Evolutionary conservation across 2,797 vertebrate species (phyloP).

Genomic region (Anguilla pacifica): DNA sequence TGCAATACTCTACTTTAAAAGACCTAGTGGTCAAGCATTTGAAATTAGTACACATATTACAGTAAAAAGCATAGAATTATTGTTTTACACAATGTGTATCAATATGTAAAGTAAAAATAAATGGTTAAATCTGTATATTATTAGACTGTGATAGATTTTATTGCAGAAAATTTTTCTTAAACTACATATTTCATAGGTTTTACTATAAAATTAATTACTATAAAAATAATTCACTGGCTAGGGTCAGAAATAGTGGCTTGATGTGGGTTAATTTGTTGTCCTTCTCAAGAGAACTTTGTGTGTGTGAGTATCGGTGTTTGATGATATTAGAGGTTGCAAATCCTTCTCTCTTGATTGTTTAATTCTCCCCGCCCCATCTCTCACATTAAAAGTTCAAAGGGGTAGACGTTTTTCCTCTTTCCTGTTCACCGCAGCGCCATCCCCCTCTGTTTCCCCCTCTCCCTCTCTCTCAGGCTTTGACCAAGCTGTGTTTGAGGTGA

Average conservation of each 20-base stretch:
- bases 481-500: constrained; percentile 2
- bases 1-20: neutral
- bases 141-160: neutral
- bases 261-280: neutral
- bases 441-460: constrained; percentile 10
- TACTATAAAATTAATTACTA: neutral
- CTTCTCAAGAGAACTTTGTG: neutral
- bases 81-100: neutral
- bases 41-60: neutral
- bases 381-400: constrained; percentile 20
- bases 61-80: neutral
- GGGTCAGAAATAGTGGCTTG: neutral
- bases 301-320: neutral
- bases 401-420: constrained; percentile 8
- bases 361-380: neutral
- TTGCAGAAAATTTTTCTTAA: neutral
- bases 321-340: neutral
- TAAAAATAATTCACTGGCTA: neutral
- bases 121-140: neutral
- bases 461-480: neutral
- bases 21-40: no score
- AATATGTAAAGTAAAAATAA: neutral
- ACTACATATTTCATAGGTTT: neutral
- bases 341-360: constrained; percentile 15
- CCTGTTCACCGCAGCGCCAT: neutral